Percentiles rank a stretch among this genome's conserved stretches.
These are phyloP conservation scores for Hypolimnas misippus DNA, from an alignment of 2,888 invertebrate species.

Conservation along the genomic window DNA sequence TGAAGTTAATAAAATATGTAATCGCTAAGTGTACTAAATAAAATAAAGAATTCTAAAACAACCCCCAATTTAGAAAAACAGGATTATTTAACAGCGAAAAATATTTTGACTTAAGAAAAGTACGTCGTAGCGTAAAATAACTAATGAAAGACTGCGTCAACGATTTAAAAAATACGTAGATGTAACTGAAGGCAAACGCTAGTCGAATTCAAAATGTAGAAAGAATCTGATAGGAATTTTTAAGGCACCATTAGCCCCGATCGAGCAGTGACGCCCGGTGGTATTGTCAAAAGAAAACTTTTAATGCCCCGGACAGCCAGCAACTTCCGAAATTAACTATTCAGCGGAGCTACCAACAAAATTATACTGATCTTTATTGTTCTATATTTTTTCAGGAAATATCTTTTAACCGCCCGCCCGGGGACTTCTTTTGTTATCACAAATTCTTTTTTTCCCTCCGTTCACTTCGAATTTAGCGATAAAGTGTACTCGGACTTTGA, in stretches of 20 bases:
- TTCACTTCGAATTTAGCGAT: slow-evolving; percentile 52
- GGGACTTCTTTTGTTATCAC: slow-evolving; percentile 56
- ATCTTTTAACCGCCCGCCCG: slow-evolving; percentile 46
- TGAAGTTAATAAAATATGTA: no score
- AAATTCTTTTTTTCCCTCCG: slow-evolving; percentile 50
- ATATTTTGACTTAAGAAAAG: no score
- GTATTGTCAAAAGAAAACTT: slow-evolving; percentile 64
- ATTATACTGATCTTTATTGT: slow-evolving; percentile 62
- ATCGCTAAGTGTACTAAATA: no score
- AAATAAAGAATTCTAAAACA: no score
- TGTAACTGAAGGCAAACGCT: not conserved
- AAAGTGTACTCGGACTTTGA: slow-evolving; percentile 57
- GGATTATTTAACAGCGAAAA: no score
- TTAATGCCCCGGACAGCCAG: slow-evolving; percentile 33
- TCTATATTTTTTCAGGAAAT: slow-evolving; percentile 51
- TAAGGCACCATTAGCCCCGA: slow-evolving; percentile 65
- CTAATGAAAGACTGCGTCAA: not conserved
- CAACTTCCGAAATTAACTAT: slow-evolving; percentile 53
- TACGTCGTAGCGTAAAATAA: no score
- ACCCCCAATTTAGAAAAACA: no score
- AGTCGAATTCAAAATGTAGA: no score
- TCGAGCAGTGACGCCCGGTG: slow-evolving; percentile 41
- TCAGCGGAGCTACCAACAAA: slow-evolving; percentile 51
- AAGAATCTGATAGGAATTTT: slow-evolving; percentile 10
- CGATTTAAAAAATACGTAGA: not conserved